Conservation (phyloP, 2,888 invertebrate species). For the Arrhopalites spinosus region DNA sequence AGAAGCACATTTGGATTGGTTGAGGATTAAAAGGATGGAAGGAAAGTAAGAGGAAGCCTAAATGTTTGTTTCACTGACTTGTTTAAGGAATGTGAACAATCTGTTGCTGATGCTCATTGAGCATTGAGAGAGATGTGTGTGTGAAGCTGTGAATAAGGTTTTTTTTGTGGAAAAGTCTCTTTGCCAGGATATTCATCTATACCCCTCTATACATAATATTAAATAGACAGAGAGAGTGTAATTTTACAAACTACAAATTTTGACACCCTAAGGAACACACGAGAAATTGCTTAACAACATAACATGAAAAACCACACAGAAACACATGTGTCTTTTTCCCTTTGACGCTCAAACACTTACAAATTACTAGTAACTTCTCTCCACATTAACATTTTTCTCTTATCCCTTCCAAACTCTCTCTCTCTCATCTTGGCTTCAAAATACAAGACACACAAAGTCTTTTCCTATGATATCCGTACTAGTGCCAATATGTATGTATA, state of each 20-base stretch:
- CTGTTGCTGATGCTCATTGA: no score
- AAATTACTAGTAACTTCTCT: constrained; percentile 15
- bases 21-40: no score
- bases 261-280: constrained; percentile 28
- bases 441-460: neutral
- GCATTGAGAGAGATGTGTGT: no score
- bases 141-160: no score
- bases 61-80: no score
- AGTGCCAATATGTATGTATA: no score
- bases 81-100: no score
- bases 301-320: constrained; percentile 32
- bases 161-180: no score
- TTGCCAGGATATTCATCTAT: no score
- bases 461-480: neutral
- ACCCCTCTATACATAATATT: neutral
- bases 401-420: neutral
- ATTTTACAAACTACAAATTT: constrained; percentile 23
- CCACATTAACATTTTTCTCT: constrained; percentile 16
- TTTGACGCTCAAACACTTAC: constrained; percentile 27
- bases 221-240: constrained; percentile 12
- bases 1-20: no score
- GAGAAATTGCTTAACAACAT: constrained; percentile 29
- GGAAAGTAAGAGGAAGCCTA: no score
- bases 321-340: constrained; percentile 14
- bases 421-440: neutral